Evolutionary conservation across 2,113 vertebrate species (phyloP).

Genomic region (Xiphophorus couchianus): DNA sequence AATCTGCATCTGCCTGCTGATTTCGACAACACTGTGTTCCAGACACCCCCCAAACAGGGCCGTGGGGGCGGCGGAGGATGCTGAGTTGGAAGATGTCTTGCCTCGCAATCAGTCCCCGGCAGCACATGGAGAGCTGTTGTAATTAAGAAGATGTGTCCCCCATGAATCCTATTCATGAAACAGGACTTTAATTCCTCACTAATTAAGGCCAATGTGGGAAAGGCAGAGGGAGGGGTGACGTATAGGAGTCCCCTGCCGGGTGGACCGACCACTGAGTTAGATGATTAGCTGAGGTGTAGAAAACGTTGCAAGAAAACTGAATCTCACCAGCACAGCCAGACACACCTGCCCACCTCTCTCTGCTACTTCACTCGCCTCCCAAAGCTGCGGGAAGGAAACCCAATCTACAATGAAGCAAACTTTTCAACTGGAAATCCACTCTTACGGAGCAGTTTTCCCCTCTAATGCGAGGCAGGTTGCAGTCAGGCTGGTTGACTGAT

Average conservation of each 20-base stretch:
- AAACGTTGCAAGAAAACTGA: conserved; percentile 65
- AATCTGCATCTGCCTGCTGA: conserved; percentile 71
- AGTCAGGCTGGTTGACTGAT: conserved; percentile 68
- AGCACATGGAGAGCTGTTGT: conserved; percentile 70
- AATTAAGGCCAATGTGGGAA: conserved; percentile 76
- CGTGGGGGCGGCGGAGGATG: conserved; percentile 18
- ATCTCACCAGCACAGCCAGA: conserved; percentile 56
- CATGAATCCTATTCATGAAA: conserved; percentile 66
- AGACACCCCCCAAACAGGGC: conserved; percentile 44
- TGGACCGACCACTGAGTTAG: conserved; percentile 69
- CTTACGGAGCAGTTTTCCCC: conserved; percentile 42
- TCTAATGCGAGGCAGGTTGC: conserved; percentile 42
- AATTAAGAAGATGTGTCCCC: conserved; percentile 76
- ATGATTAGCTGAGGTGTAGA: conserved; percentile 70
- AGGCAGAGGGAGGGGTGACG: conserved; percentile 47
- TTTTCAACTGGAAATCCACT: conserved; percentile 47
- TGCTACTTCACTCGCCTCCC: conserved; percentile 11
- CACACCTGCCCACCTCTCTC: conserved; percentile 61
- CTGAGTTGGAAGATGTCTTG: conserved; percentile 48
- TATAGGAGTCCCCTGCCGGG: conserved; percentile 47
- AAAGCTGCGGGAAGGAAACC: conserved; percentile 55
- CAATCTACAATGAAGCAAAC: conserved; percentile 39
- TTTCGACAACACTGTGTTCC: conserved; percentile 55
- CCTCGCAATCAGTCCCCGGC: conserved; percentile 75
- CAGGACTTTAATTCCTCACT: conserved; percentile 79